phyloP scores from a whole-genome alignment of 2,797 vertebrate species.

The Apogon talboti region DNA sequence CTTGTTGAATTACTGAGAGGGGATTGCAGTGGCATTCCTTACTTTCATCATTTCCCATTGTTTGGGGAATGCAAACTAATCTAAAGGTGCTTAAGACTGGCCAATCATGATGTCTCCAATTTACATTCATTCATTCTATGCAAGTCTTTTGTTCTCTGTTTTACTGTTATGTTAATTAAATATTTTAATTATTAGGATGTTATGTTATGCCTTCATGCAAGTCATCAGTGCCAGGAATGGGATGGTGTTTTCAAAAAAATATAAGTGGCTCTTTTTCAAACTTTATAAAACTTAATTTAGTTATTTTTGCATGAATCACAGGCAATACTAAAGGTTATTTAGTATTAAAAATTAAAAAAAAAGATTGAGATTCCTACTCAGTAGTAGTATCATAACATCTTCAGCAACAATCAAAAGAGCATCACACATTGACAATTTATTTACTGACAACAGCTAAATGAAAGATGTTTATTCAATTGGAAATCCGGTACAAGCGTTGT shows the following conservation, averaged over 20 bases:
- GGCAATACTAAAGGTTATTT: constrained; percentile 37
- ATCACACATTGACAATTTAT: constrained; percentile 13
- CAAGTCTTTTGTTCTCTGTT: constrained; percentile 76
- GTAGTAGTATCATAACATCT: constrained; percentile 57
- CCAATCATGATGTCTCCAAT: constrained; percentile 79
- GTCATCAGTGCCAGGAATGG: constrained; percentile 43
- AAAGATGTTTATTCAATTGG: constrained; percentile 37
- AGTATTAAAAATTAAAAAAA: constrained; percentile 41
- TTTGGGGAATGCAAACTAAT: constrained; percentile 72
- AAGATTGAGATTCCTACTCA: constrained; percentile 41
- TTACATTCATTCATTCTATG: constrained; percentile 85
- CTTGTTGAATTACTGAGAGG: constrained; percentile 56
- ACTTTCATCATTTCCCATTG: constrained; percentile 61
- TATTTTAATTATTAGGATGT: constrained; percentile 55
- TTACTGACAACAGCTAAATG: constrained; percentile 29
- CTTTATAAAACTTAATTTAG: neutral
- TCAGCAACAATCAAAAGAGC: constrained; percentile 26
- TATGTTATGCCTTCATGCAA: constrained; percentile 47
- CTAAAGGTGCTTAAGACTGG: constrained; percentile 84
- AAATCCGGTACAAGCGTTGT: constrained; percentile 49
- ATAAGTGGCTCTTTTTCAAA: constrained; percentile 35
- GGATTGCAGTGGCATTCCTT: constrained; percentile 66
- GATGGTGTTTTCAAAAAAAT: constrained; percentile 49
- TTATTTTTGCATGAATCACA: constrained; percentile 62
- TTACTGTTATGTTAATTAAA: constrained; percentile 50